Percentiles rank a stretch among this genome's conserved stretches.
Evolutionary conservation across 2,797 vertebrate species (phyloP).

Genomic region (Paedocypris micromegethes): DNA sequence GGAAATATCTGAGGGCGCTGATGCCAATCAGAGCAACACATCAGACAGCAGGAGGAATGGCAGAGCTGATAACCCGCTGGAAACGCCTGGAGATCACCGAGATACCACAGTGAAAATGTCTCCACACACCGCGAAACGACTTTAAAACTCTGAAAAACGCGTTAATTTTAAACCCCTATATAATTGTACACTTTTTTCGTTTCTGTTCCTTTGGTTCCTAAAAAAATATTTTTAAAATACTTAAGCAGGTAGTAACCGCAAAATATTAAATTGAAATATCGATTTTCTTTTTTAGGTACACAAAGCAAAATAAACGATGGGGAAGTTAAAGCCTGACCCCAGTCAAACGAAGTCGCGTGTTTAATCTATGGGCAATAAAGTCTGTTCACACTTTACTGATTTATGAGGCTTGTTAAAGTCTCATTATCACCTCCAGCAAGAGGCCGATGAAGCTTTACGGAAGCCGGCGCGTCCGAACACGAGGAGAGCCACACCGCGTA

Average conservation of each 20-base stretch:
- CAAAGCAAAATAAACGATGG: conserved; percentile 13
- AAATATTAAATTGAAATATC: conserved; percentile 3
- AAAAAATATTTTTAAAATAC: too few relatives aligned
- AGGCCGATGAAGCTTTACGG: conserved; percentile 13
- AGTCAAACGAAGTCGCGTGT: conserved; percentile 58
- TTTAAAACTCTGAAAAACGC: conserved; percentile 43
- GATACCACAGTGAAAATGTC: conserved; percentile 64
- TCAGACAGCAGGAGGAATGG: conserved; percentile 81
- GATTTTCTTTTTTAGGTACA: conserved; percentile 25
- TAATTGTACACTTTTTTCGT: neutral
- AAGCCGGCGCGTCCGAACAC: neutral
- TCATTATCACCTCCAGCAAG: conserved; percentile 67
- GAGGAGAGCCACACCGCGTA: too few relatives aligned
- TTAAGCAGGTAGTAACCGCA: too few relatives aligned
- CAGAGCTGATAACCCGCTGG: conserved; percentile 82
- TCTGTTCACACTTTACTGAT: conserved; percentile 63
- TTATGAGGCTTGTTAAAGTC: conserved; percentile 79
- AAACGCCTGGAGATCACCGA: conserved; percentile 74
- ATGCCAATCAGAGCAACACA: conserved; percentile 85
- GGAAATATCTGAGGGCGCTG: conserved; percentile 85
- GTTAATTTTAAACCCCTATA: neutral
- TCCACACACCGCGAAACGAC: conserved; percentile 63
- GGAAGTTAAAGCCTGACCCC: conserved; percentile 42
- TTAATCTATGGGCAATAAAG: conserved; percentile 59
- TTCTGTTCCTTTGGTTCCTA: neutral